Evolutionary conservation across 2,888 invertebrate species (phyloP).

Genomic region (Machimus rusticus): DNA sequence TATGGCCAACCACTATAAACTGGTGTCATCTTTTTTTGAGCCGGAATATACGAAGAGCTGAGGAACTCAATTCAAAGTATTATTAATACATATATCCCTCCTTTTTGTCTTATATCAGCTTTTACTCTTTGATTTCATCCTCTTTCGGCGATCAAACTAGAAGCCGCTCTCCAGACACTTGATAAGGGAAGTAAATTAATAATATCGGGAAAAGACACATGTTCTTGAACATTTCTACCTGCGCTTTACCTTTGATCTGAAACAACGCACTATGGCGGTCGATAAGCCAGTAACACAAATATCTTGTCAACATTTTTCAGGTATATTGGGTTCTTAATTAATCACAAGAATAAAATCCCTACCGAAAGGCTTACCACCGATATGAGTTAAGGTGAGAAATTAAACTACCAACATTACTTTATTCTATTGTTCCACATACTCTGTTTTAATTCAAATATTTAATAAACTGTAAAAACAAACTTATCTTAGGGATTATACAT

Average conservation of each 20-base stretch:
- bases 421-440: too few species aligned
- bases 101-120: background rate
- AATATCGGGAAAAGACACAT: constrained; percentile 43
- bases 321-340: constrained; percentile 23
- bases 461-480: too few species aligned
- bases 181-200: constrained; percentile 45
- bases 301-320: constrained; percentile 27
- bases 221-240: constrained; percentile 41
- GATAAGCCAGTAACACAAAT: constrained; percentile 37
- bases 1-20: background rate
- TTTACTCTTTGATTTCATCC: constrained; percentile 24
- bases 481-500: background rate
- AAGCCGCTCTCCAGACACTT: constrained; percentile 17
- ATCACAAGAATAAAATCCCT: constrained; percentile 35
- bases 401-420: too few species aligned
- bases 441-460: too few species aligned
- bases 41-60: background rate
- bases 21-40: constrained; percentile 3
- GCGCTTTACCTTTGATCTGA: constrained; percentile 35
- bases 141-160: constrained; percentile 15
- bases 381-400: too few species aligned
- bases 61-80: background rate
- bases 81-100: background rate
- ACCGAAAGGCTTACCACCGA: constrained; percentile 11
- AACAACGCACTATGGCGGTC: background rate